Conservation (phyloP, 2,797 vertebrate genomes). For the Sandelia bainsii region DNA sequence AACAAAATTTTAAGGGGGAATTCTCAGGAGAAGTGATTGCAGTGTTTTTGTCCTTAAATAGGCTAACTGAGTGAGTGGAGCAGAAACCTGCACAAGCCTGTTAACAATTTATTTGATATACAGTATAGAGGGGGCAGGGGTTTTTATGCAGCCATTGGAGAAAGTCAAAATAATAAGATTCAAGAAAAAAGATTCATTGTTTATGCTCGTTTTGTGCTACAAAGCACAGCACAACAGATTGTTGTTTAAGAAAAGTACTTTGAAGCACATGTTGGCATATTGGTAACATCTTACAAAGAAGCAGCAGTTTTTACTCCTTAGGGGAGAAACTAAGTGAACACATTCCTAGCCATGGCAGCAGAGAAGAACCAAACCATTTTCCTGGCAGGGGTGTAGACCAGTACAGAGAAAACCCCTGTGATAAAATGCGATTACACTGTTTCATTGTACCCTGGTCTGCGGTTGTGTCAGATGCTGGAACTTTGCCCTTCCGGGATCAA, state of each 20-base stretch:
- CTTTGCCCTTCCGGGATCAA: constrained; percentile 5
- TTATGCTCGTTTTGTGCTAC: too few species aligned
- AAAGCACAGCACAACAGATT: background rate
- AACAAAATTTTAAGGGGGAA: background rate
- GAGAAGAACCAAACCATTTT: constrained; percentile 25
- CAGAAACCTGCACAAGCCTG: background rate
- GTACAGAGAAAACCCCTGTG: constrained; percentile 31
- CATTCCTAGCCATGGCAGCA: constrained; percentile 24
- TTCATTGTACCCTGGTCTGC: constrained; percentile 33
- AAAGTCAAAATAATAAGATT: too few species aligned
- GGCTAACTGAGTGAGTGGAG: background rate
- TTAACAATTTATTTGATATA: background rate
- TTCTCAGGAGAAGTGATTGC: background rate
- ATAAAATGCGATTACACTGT: constrained; percentile 45
- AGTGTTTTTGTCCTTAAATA: constrained; percentile 1
- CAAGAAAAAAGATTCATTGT: too few species aligned
- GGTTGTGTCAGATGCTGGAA: constrained; percentile 17
- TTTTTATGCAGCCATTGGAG: background rate
- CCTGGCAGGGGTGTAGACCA: constrained; percentile 29
- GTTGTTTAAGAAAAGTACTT: background rate
- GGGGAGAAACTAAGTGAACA: constrained; percentile 11
- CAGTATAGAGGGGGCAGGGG: background rate
- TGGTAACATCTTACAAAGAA: constrained; percentile 6
- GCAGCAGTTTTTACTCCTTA: constrained; percentile 2
- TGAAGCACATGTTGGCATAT: background rate